phyloP scores from a whole-genome alignment of 2,113 vertebrate species.

The Plestiodon gilberti region DNA sequence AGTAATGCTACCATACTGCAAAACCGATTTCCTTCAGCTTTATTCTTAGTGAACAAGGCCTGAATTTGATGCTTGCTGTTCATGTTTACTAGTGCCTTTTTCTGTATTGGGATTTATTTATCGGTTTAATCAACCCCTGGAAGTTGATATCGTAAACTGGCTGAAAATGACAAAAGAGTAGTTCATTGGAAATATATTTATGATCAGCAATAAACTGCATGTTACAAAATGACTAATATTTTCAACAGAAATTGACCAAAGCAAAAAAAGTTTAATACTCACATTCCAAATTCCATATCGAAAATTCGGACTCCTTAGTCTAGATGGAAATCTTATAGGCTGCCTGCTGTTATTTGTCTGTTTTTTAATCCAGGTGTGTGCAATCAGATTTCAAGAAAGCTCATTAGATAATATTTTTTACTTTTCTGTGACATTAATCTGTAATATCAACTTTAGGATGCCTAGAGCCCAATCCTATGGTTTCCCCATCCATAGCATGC shows the following conservation, averaged over 20 bases:
- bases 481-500: too few species aligned
- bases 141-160: conserved; percentile 38
- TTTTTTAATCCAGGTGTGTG: background rate
- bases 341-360: background rate
- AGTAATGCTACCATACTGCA: conserved; percentile 49
- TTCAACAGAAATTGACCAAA: background rate
- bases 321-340: conserved; percentile 15
- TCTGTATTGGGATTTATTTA: conserved; percentile 56
- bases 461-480: background rate
- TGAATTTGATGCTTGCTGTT: conserved; percentile 62
- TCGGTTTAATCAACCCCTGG: conserved; percentile 14
- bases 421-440: conserved; percentile 33
- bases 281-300: background rate
- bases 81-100: conserved; percentile 73
- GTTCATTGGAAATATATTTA: conserved; percentile 22
- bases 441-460: conserved; percentile 5
- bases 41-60: conserved; percentile 56
- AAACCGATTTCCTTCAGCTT: conserved; percentile 48
- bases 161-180: conserved; percentile 8
- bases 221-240: conserved; percentile 40
- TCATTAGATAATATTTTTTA: background rate
- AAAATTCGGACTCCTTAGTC: background rate
- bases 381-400: background rate
- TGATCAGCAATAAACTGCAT: conserved; percentile 16
- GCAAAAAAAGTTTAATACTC: background rate